These are phyloP conservation scores for Pollenia angustigena DNA, from an alignment of 2,888 invertebrate genomes.

Conservation along the genomic window DNA sequence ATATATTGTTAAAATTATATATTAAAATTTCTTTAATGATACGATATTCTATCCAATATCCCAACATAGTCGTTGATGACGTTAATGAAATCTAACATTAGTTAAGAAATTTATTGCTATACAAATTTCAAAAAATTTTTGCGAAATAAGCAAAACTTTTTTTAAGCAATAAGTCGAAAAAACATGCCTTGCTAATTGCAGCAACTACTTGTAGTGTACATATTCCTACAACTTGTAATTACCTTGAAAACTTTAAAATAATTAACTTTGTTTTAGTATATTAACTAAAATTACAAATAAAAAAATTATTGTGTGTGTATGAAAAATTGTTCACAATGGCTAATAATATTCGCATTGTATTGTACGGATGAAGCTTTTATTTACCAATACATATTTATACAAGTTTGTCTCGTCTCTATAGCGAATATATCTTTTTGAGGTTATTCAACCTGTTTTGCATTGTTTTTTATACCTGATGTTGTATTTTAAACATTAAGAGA, in stretches of 20 bases:
- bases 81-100: too few relatives aligned
- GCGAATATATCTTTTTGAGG: slow-evolving; percentile 63
- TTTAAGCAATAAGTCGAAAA: too few relatives aligned
- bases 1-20: too few relatives aligned
- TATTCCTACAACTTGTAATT: slow-evolving; percentile 37
- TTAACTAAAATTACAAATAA: neutral
- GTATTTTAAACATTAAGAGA: slow-evolving; percentile 48
- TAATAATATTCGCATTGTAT: slow-evolving; percentile 41
- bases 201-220: neutral
- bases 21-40: too few relatives aligned
- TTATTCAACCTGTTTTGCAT: slow-evolving; percentile 71
- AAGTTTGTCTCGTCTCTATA: slow-evolving; percentile 38
- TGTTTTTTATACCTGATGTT: slow-evolving; percentile 57
- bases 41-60: too few relatives aligned
- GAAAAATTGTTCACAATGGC: slow-evolving; percentile 18
- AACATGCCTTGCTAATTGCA: too few relatives aligned
- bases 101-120: too few relatives aligned
- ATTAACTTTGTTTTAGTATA: slow-evolving; percentile 44
- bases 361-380: slow-evolving; percentile 32
- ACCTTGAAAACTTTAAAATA: slow-evolving; percentile 58
- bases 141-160: too few relatives aligned
- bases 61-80: too few relatives aligned
- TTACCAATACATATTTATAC: slow-evolving; percentile 37
- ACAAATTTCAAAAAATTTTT: too few relatives aligned
- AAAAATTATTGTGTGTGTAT: neutral